Percentiles rank a stretch among this genome's conserved stretches.
phyloP scores from a whole-genome alignment of 2,113 vertebrate species.

The Thamnaconus septentrionalis region DNA sequence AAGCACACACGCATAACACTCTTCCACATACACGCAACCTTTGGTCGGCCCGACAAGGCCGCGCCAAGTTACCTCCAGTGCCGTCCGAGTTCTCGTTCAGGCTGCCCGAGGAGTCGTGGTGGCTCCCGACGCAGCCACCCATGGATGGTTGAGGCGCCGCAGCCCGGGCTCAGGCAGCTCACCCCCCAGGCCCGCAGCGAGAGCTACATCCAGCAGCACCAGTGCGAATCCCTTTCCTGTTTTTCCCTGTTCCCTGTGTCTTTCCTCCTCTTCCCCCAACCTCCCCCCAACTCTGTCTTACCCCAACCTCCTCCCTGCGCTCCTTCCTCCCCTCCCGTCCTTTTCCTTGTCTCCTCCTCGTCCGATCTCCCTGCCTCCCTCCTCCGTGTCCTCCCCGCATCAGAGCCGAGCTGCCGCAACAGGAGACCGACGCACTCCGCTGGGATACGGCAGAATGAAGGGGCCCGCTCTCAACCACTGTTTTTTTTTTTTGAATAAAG shows the following conservation, averaged over 20 bases:
- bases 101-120: slow-evolving; percentile 96
- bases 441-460: no score
- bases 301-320: slow-evolving; percentile 26
- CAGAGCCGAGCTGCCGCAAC: no score
- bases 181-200: slow-evolving; percentile 66
- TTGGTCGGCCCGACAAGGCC: not conserved
- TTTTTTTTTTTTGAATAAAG: no score
- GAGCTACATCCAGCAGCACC: slow-evolving; percentile 61
- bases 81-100: slow-evolving; percentile 97
- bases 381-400: no score
- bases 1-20: not conserved
- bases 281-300: slow-evolving; percentile 10
- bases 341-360: not conserved
- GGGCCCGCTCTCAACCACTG: no score
- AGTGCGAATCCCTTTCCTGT: slow-evolving; percentile 7
- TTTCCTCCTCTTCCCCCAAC: slow-evolving; percentile 21
- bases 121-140: slow-evolving; percentile 98
- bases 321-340: slow-evolving; percentile 18
- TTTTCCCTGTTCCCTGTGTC: slow-evolving; percentile 19
- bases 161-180: slow-evolving; percentile 70
- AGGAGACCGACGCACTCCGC: no score
- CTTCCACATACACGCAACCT: no score
- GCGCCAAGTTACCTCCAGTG: slow-evolving; percentile 84
- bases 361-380: no score
- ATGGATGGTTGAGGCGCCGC: slow-evolving; percentile 83